These are phyloP conservation scores for Chalcis sispes DNA, from an alignment of 2,888 invertebrate genomes.

Conservation along the genomic window DNA sequence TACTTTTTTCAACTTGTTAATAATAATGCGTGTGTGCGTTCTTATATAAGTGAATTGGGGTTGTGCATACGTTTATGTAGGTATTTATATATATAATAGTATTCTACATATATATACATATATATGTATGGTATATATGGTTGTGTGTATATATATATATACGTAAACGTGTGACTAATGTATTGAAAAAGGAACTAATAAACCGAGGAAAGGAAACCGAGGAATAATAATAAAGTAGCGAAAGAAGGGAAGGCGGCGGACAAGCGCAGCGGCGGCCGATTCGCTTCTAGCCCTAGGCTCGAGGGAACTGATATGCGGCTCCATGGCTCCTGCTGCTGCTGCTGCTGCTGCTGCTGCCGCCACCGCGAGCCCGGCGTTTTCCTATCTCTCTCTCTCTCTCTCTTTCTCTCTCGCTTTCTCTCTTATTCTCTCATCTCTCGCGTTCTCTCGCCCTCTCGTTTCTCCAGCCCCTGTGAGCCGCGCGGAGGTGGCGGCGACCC, in stretches of 20 bases:
- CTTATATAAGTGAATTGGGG: background rate
- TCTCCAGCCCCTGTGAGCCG: slow-evolving; percentile 54
- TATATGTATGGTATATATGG: too few relatives aligned
- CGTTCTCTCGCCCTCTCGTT: slow-evolving; percentile 54
- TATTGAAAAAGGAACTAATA: background rate
- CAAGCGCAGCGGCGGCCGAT: slow-evolving; percentile 78
- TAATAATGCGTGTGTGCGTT: too few relatives aligned
- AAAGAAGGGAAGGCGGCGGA: slow-evolving; percentile 79
- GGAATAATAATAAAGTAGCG: slow-evolving; percentile 74
- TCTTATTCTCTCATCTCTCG: slow-evolving; percentile 68
- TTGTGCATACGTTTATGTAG: background rate
- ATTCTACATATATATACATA: background rate
- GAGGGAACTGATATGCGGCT: slow-evolving; percentile 77
- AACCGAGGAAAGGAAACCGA: slow-evolving; percentile 48
- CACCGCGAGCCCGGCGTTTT: slow-evolving; percentile 67
- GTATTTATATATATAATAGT: background rate
- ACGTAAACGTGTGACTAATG: too few relatives aligned
- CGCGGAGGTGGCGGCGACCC: slow-evolving; percentile 70
- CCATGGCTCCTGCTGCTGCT: slow-evolving; percentile 76
- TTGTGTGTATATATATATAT: background rate
- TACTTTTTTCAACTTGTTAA: too few relatives aligned
- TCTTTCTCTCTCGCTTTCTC: slow-evolving; percentile 72
- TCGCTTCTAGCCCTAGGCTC: slow-evolving; percentile 79
- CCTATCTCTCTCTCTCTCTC: slow-evolving; percentile 72
- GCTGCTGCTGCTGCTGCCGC: slow-evolving; percentile 55